Conservation (phyloP, 2,113 vertebrate genomes). For the Felis chaus region DNA sequence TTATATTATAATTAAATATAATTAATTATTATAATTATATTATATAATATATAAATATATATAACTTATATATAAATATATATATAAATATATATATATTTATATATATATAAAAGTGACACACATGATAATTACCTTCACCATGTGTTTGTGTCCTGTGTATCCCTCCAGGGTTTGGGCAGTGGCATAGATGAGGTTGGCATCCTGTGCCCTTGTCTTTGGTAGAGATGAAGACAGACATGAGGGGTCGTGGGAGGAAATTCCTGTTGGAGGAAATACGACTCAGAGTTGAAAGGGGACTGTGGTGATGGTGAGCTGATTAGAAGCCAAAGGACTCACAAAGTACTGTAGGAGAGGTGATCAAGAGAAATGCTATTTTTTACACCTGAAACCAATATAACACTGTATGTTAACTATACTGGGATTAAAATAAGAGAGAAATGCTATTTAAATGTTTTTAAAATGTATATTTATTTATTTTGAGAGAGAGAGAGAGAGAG, state of each 20-base stretch:
- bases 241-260: accelerated
- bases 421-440: background rate
- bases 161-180: background rate
- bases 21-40: too few relatives aligned
- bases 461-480: too few relatives aligned
- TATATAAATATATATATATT: too few relatives aligned
- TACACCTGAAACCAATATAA: background rate
- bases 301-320: background rate
- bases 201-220: background rate
- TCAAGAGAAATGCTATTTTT: background rate
- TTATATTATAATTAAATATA: too few relatives aligned
- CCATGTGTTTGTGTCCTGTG: background rate
- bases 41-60: too few relatives aligned
- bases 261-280: background rate
- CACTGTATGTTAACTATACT: background rate
- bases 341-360: background rate
- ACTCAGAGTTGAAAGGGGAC: background rate
- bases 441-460: background rate
- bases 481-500: too few relatives aligned
- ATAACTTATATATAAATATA: too few relatives aligned
- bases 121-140: background rate
- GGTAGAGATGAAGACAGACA: background rate
- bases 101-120: background rate
- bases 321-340: background rate
- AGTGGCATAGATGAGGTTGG: background rate